phyloP scores from a whole-genome alignment of 2,113 vertebrate species.

The Tretioscincus oriximinensis region DNA sequence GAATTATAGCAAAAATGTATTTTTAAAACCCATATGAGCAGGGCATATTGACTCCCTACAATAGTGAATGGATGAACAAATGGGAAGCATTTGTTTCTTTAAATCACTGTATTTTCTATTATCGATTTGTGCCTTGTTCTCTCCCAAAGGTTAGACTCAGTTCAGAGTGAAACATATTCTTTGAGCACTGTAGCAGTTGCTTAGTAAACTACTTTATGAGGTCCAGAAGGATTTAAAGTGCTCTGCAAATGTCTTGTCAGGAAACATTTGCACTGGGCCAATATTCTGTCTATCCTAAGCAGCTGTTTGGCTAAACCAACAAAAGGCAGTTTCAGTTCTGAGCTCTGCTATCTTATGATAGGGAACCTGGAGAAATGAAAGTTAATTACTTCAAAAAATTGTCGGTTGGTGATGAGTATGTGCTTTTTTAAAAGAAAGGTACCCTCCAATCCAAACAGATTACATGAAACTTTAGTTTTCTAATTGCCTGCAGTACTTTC shows the following conservation, averaged over 20 bases:
- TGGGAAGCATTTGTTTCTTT: background rate
- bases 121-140: background rate
- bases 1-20: too few species aligned
- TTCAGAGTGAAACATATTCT: background rate
- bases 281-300: background rate
- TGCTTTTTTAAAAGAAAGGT: background rate
- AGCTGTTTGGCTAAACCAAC: slow-evolving; percentile 37
- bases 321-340: slow-evolving; percentile 62
- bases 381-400: background rate
- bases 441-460: background rate
- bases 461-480: background rate
- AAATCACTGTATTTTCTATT: background rate
- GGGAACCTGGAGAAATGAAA: slow-evolving; percentile 12
- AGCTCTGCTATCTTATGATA: slow-evolving; percentile 24
- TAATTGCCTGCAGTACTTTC: background rate
- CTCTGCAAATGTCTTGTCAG: background rate
- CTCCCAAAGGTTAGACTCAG: background rate
- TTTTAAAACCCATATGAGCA: too few species aligned
- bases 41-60: too few species aligned
- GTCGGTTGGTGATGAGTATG: slow-evolving; percentile 34
- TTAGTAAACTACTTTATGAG: background rate
- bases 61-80: background rate
- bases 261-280: background rate
- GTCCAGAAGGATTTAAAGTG: background rate
- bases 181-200: background rate